Percentiles rank a stretch among this genome's conserved stretches.
phyloP scores from a whole-genome alignment of 2,797 vertebrate genomes.

The Vultur gryphus region DNA sequence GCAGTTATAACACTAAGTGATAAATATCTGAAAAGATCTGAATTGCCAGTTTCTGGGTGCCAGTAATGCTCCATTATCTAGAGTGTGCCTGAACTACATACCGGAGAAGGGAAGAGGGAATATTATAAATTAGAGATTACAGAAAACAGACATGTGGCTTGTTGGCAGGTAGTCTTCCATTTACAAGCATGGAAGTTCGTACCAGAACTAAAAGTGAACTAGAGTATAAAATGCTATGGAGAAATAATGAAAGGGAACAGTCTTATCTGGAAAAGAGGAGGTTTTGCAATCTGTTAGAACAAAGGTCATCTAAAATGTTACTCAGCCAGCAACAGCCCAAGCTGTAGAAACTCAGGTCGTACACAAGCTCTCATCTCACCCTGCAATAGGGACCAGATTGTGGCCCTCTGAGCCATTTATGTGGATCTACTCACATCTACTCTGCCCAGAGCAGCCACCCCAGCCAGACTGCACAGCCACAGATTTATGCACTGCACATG shows the following conservation, averaged over 20 bases:
- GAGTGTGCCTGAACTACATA: neutral
- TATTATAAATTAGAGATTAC: neutral
- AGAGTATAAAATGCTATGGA: neutral
- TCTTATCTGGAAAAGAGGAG: neutral
- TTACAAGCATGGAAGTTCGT: neutral
- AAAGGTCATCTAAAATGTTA: neutral
- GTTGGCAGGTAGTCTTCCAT: neutral
- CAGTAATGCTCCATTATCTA: neutral
- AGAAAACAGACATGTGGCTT: neutral
- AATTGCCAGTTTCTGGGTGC: neutral
- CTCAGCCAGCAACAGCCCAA: neutral
- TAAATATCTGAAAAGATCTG: neutral
- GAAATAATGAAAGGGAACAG: neutral
- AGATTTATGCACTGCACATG: rapidly evolving
- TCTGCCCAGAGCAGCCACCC: neutral
- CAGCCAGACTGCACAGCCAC: neutral
- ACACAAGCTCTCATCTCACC: neutral
- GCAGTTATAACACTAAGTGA: neutral
- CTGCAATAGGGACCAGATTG: rapidly evolving
- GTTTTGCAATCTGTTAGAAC: neutral
- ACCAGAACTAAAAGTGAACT: neutral
- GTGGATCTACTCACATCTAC: neutral
- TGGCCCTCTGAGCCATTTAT: neutral
- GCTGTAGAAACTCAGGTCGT: neutral
- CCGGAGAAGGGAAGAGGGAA: neutral